phyloP scores from a whole-genome alignment of 2,888 invertebrate genomes.

The Leucophenga maculata region DNA sequence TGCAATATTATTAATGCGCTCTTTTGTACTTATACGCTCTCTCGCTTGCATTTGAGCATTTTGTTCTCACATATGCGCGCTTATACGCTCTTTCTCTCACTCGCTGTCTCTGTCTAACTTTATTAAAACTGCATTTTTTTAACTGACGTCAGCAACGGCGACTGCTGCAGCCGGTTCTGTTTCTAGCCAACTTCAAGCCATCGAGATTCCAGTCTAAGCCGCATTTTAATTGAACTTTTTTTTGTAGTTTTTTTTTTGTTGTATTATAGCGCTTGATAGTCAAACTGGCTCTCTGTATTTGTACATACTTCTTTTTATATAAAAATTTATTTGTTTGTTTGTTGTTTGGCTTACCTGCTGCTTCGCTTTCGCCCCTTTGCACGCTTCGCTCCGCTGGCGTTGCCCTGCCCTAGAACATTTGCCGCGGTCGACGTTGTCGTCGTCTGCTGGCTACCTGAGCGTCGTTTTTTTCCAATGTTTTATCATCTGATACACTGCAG shows the following conservation, averaged over 20 bases:
- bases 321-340: background rate
- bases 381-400: background rate
- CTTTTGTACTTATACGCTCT: no score
- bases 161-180: conserved; percentile 7
- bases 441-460: background rate
- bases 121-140: conserved; percentile 15
- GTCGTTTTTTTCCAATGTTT: background rate
- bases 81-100: background rate
- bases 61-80: background rate
- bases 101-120: background rate
- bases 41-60: background rate
- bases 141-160: conserved; percentile 21
- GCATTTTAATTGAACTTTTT: conserved; percentile 8
- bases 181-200: background rate
- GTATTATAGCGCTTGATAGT: background rate
- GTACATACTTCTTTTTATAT: background rate
- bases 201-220: conserved; percentile 3
- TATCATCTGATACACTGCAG: background rate
- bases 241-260: background rate
- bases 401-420: background rate
- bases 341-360: conserved; percentile 2
- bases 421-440: no score
- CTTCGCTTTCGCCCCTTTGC: background rate
- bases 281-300: background rate
- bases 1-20: background rate